Evolutionary conservation across 1,140 invertebrate genomes (phyloP).

Genomic region (Drosophila tristis): DNA sequence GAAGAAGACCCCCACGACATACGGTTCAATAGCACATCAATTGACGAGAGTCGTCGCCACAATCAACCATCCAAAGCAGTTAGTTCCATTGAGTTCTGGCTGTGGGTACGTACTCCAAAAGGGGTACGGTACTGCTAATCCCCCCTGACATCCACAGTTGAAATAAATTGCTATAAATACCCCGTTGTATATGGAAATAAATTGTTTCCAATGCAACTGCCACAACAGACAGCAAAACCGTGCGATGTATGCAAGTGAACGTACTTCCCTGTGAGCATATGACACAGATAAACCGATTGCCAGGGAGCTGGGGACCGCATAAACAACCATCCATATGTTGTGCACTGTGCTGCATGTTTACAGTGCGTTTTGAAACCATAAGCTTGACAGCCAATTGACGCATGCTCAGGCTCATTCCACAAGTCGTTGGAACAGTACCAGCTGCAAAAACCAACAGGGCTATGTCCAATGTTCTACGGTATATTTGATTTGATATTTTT

Average conservation of each 20-base stretch:
- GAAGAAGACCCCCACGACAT: constrained; percentile 17
- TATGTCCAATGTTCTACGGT: too few species aligned
- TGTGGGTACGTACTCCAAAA: not conserved
- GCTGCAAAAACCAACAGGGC: too few species aligned
- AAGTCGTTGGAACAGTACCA: too few species aligned
- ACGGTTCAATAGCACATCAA: constrained; percentile 46
- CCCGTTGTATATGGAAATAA: constrained; percentile 65
- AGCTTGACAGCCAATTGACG: not conserved
- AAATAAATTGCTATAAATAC: constrained; percentile 78
- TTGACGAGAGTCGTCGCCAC: constrained; percentile 17
- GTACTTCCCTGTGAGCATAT: constrained; percentile 55
- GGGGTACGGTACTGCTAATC: constrained; percentile 45
- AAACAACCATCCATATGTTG: constrained; percentile 21
- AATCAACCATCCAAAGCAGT: constrained; percentile 1
- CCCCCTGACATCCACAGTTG: constrained; percentile 15
- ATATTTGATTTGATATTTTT: too few species aligned
- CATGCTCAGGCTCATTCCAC: not conserved
- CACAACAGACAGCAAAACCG: constrained; percentile 30
- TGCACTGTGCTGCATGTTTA: not conserved
- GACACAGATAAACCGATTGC: constrained; percentile 20
- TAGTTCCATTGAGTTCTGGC: constrained; percentile 24
- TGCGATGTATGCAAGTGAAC: constrained; percentile 73
- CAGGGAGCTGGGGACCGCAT: constrained; percentile 28
- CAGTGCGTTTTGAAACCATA: not conserved
- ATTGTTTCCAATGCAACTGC: constrained; percentile 79